A percentile compares a stretch with the other conserved stretches of the same genome.
phyloP scores from a whole-genome alignment of 64 coral and sea anemone genomes.

The Hydrozoanthus tunicans region DNA sequence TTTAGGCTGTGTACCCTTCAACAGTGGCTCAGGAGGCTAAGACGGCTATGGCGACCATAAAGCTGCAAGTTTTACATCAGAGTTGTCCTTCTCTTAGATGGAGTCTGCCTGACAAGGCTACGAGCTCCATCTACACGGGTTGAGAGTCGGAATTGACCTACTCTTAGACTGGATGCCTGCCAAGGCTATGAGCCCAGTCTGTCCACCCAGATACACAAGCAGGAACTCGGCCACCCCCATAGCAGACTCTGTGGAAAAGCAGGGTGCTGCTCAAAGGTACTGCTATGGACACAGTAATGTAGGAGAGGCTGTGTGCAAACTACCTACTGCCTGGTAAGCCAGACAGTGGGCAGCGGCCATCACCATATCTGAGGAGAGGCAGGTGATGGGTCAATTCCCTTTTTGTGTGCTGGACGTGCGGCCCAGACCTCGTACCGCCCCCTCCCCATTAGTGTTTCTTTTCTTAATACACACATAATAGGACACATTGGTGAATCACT shows the following conservation, averaged over 20 bases:
- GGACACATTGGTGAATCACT: too few relatives aligned
- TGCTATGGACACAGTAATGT: neutral
- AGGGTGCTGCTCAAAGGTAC: neutral
- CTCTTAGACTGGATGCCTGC: neutral
- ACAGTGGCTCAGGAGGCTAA: neutral
- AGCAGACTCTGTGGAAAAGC: neutral
- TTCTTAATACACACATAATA: too few relatives aligned
- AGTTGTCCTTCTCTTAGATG: neutral
- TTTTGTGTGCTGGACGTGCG: too few relatives aligned
- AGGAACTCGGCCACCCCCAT: neutral
- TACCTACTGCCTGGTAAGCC: too few relatives aligned
- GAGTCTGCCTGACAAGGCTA: too few relatives aligned
- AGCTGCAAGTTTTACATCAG: conserved; percentile 27
- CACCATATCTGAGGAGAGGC: too few relatives aligned
- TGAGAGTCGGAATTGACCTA: too few relatives aligned
- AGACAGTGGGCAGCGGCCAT: too few relatives aligned
- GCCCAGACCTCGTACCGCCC: too few relatives aligned
- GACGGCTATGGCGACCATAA: conserved; percentile 7
- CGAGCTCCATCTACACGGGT: neutral
- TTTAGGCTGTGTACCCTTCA: neutral
- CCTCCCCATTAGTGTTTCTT: too few relatives aligned
- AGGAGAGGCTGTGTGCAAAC: conserved; percentile 17
- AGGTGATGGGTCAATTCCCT: too few relatives aligned
- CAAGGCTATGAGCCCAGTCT: neutral
- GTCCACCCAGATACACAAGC: neutral